Base-by-base conservation (phyloP, 2,888 invertebrate genomes). In the Tribolium freemani region DNA sequence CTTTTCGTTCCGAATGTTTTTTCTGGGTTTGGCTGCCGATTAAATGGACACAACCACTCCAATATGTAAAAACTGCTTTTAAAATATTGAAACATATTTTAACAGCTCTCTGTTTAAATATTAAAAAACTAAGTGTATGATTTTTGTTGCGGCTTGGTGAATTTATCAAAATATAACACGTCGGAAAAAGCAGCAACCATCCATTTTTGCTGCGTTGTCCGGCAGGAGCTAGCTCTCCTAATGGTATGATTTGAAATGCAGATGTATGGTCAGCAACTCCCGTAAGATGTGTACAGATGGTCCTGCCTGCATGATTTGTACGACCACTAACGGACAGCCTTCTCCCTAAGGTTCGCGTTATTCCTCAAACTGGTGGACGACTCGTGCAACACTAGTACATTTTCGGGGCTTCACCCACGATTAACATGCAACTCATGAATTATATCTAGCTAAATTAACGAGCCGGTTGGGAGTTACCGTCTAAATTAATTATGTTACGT, bases 261-360 rank as follows among this genome's bases (percentile, higher is more conserved):
- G 83, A 85, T 84, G 83, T 83, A 84, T 83, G 83, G 81, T 81
- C 81, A 77, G 80, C 78, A 80, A 77, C 80, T 77, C 79, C 73
- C 74, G 76, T 77, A 80, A 81, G 85, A 84, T 83, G 84, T 83
- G 80, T 84, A 84, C 82, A 84, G 83, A 85, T 85, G 84, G 83
- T 78, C 78, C 79, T 79, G 80, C 79, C 79, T 81, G 82, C 83
- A 84, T 85, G 85, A 85, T 85, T 84, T 85, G 85, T 85, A 82
- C 78, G 83, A 84, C 84, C 85, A 80, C 85, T 81, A 82, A 80
- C 79, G 81, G 83, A 82, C 82, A 80, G 77, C 79, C 71, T 76
- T 76, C 75, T 76, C 79, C 76, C 66, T 11, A 54, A 66, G 71
- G 72, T 61, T 67, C 50, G 6, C 21, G 53, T 53, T 69, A 68